Percentiles rank a stretch among this genome's conserved stretches.
Evolutionary conservation across 2,888 invertebrate genomes (phyloP).

Genomic region (Volucella bombylans): DNA sequence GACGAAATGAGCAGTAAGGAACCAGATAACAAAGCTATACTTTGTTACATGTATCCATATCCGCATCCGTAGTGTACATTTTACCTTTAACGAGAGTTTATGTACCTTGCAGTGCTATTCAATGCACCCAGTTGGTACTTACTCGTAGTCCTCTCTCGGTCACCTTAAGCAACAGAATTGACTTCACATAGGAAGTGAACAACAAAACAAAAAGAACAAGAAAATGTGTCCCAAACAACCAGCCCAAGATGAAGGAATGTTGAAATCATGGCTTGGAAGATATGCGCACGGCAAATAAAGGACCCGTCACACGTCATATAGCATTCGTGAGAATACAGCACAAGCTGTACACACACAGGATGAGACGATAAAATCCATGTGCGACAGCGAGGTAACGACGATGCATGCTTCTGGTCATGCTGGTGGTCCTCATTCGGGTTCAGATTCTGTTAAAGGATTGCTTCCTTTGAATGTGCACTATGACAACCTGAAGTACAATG

Average conservation of each 20-base stretch:
- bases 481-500: not conserved
- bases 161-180: slow-evolving; percentile 10
- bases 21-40: slow-evolving; percentile 63
- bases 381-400: not conserved
- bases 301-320: not conserved
- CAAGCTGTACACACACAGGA: not conserved
- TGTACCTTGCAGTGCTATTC: slow-evolving; percentile 38
- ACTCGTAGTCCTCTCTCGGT: slow-evolving; percentile 1
- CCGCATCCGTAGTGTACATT: slow-evolving; percentile 22
- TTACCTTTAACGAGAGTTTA: not conserved
- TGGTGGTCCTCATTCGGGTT: not conserved
- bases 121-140: slow-evolving; percentile 39
- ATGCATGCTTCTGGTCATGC: slow-evolving; percentile 3
- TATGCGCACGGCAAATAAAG: slow-evolving; percentile 42
- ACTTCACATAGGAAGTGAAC: slow-evolving; percentile 11
- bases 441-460: no score
- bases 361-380: slow-evolving; percentile 39
- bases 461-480: not conserved
- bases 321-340: not conserved
- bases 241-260: slow-evolving; percentile 51
- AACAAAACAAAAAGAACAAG: slow-evolving; percentile 18
- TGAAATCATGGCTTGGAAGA: slow-evolving; percentile 36
- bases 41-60: slow-evolving; percentile 62
- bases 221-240: slow-evolving; percentile 16
- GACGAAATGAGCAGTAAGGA: slow-evolving; percentile 63